phyloP scores from a whole-genome alignment of 2,113 vertebrate species.

The Indicator maculatus region DNA sequence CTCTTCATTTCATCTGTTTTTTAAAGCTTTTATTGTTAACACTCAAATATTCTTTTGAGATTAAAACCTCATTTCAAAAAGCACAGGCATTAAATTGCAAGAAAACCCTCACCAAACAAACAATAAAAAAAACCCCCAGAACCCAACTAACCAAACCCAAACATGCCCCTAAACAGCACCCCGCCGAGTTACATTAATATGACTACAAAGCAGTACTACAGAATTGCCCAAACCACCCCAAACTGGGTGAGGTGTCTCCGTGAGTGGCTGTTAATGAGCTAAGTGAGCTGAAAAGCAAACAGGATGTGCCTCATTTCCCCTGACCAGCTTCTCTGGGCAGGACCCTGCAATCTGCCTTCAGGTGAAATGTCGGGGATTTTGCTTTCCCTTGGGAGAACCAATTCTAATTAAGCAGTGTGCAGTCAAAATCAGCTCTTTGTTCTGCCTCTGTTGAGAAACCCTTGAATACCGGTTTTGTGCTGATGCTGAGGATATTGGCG shows the following conservation, averaged over 20 bases:
- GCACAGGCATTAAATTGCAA: neutral
- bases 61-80: neutral
- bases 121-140: neutral
- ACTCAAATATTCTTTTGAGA: neutral
- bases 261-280: neutral
- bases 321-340: conserved; percentile 38
- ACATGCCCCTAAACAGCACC: neutral
- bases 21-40: neutral
- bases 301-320: conserved; percentile 66
- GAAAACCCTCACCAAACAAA: neutral
- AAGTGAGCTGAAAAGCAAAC: conserved; percentile 54
- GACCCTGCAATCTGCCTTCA: conserved; percentile 58
- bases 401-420: conserved; percentile 3
- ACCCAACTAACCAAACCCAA: neutral
- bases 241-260: neutral
- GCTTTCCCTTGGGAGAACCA: conserved; percentile 21
- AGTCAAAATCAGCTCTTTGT: neutral
- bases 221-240: neutral
- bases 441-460: neutral
- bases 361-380: conserved; percentile 50
- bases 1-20: neutral
- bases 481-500: neutral
- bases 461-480: neutral
- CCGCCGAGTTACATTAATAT: rapidly evolving
- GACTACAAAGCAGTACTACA: neutral